These are phyloP conservation scores for Coluber constrictor DNA, from an alignment of 2,797 vertebrate species.

Conservation along the genomic window DNA sequence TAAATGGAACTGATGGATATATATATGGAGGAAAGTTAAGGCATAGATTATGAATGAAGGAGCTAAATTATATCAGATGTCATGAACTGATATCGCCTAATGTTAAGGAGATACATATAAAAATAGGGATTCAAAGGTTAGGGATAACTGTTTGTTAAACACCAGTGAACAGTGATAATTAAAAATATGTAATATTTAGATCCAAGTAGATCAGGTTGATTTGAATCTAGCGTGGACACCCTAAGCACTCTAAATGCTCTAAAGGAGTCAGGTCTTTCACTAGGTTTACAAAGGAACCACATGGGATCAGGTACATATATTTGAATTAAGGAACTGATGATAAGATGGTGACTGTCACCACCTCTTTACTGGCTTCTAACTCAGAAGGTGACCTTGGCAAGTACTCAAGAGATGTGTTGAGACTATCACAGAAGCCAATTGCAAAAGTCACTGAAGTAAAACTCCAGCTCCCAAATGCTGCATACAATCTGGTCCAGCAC, in stretches of 20 bases:
- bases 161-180: background rate
- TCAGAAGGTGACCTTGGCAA: background rate
- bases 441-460: background rate
- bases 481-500: background rate
- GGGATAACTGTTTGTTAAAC: background rate
- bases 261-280: background rate
- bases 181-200: background rate
- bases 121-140: background rate
- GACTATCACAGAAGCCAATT: background rate
- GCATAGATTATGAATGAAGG: background rate
- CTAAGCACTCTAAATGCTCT: background rate
- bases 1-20: background rate
- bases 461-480: background rate
- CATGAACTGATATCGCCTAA: background rate
- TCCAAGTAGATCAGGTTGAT: background rate
- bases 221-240: background rate
- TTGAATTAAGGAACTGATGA: background rate
- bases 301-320: background rate
- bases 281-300: background rate
- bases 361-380: background rate
- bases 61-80: background rate
- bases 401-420: background rate
- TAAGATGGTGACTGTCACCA: background rate
- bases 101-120: background rate
- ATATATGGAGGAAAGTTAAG: background rate